These are phyloP conservation scores for Cryptomyrus ogoouensis DNA, from an alignment of 2,113 vertebrate genomes.

Conservation along the genomic window DNA sequence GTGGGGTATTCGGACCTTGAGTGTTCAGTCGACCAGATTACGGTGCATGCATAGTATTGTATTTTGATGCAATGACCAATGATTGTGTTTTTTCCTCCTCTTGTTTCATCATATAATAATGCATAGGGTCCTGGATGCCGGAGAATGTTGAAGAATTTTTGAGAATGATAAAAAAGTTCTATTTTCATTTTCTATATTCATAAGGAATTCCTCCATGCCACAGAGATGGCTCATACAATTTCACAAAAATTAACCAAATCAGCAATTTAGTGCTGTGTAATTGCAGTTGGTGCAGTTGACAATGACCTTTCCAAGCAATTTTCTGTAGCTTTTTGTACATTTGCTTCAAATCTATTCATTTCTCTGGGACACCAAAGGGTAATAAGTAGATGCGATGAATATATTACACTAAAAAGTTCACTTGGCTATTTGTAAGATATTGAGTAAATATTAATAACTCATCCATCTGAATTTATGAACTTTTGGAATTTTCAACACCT, in stretches of 20 bases:
- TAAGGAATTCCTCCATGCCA: conserved; percentile 10
- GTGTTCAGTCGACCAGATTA: background rate
- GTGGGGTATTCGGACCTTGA: background rate
- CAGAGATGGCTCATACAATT: conserved; percentile 31
- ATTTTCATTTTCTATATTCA: background rate
- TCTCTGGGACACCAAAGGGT: conserved; percentile 39
- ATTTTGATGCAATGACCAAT: background rate
- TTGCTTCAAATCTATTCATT: conserved; percentile 56
- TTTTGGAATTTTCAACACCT: conserved; percentile 29
- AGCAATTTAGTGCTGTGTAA: conserved; percentile 33
- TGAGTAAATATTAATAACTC: conserved; percentile 58
- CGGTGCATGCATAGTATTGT: background rate
- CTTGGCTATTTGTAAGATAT: conserved; percentile 38
- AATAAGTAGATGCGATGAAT: conserved; percentile 53
- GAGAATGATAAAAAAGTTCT: background rate
- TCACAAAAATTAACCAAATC: conserved; percentile 33
- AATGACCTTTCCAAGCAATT: conserved; percentile 52
- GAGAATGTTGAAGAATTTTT: background rate
- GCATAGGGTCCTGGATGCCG: background rate
- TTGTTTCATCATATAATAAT: conserved; percentile 22
- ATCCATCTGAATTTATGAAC: conserved; percentile 46
- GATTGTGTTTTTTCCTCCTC: background rate
- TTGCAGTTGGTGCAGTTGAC: conserved; percentile 30
- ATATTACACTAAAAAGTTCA: conserved; percentile 50
- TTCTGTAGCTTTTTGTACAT: conserved; percentile 53